Evolutionary conservation across 1,140 invertebrate genomes (phyloP).

Genomic region (Adelges cooleyi): DNA sequence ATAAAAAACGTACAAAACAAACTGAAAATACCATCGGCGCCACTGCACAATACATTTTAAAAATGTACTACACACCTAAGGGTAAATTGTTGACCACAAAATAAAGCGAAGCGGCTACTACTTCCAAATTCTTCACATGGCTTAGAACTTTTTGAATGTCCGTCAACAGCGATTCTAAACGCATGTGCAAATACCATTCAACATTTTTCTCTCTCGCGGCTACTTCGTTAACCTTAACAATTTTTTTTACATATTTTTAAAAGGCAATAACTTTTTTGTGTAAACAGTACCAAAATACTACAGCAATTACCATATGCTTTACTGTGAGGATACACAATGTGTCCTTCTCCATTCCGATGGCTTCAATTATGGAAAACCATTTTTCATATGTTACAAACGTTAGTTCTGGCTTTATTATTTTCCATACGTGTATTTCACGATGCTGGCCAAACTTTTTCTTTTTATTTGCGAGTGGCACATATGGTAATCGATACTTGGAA

Average conservation of each 20-base stretch:
- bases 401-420: slow-evolving; percentile 36
- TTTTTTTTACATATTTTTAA: no score
- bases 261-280: background rate
- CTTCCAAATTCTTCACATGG: slow-evolving; percentile 36
- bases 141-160: slow-evolving; percentile 39
- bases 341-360: slow-evolving; percentile 37
- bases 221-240: slow-evolving; percentile 20
- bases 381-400: slow-evolving; percentile 40
- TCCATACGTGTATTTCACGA: slow-evolving; percentile 17
- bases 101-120: slow-evolving; percentile 38
- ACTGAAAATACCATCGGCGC: no score
- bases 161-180: slow-evolving; percentile 36
- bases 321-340: slow-evolving; percentile 40
- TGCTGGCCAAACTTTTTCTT: slow-evolving; percentile 30
- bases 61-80: slow-evolving; percentile 34
- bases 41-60: no score
- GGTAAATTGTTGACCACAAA: slow-evolving; percentile 40
- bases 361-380: slow-evolving; percentile 39
- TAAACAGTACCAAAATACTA: no score
- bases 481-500: slow-evolving; percentile 39
- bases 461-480: slow-evolving; percentile 21
- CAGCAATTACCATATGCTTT: slow-evolving; percentile 35
- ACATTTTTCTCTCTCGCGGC: background rate
- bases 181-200: slow-evolving; percentile 32
- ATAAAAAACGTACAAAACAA: no score